Conservation (phyloP, 2,888 invertebrate genomes). For the Phaonia tiefii region DNA sequence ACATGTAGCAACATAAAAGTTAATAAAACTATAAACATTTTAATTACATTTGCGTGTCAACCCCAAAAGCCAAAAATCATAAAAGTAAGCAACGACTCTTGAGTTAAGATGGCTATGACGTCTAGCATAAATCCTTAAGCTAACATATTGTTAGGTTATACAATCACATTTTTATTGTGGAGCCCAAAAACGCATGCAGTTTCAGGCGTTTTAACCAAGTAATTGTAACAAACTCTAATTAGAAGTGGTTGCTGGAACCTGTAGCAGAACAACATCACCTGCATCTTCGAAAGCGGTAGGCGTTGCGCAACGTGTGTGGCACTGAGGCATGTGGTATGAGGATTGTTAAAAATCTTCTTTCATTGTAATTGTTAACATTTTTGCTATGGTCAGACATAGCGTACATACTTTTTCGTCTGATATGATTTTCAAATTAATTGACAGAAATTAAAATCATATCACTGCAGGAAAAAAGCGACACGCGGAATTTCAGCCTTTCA, state of each 20-base stretch:
- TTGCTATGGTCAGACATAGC: constrained; percentile 30
- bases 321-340: constrained; percentile 10
- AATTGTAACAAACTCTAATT: constrained; percentile 21
- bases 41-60: constrained; percentile 41
- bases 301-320: constrained; percentile 26
- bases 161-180: neutral
- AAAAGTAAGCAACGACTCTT: neutral
- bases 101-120: constrained; percentile 23
- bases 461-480: constrained; percentile 33
- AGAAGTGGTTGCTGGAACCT: neutral
- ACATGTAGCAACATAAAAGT: constrained; percentile 40
- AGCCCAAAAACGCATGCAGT: neutral
- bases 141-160: neutral
- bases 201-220: neutral
- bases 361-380: constrained; percentile 38
- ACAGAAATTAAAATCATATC: constrained; percentile 63
- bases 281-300: neutral
- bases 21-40: constrained; percentile 29
- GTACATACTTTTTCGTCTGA: constrained; percentile 8
- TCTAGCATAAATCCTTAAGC: neutral
- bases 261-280: neutral
- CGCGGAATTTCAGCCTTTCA: constrained; percentile 29
- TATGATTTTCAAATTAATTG: constrained; percentile 63
- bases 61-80: constrained; percentile 15
- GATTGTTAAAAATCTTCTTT: constrained; percentile 30